Base-by-base conservation (phyloP, 2,888 invertebrate genomes). In the Linnaemya tessellans region DNA sequence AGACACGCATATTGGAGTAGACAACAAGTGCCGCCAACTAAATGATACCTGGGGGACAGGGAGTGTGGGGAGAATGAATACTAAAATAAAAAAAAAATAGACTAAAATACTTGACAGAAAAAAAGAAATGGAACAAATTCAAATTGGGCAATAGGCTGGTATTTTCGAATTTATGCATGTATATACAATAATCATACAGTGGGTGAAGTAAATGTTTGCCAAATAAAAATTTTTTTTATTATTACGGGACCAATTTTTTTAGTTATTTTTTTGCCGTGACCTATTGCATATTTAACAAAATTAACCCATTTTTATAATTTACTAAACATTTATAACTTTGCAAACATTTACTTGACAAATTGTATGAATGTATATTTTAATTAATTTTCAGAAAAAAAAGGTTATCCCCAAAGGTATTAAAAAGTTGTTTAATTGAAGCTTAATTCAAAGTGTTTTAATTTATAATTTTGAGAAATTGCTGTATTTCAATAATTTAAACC, bases 11-110 rank as follows among this genome's bases (percentile, higher is more conserved):
- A 74, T 41, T 64, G 56, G 58, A 78, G 65, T 51, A 82, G 70
- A 73, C 73, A 62, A 77, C 75, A 84, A 84, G 84, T 80, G 84
- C 75, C 75, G 65, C 80, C 65, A 80, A 73, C 25, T 65, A 49
- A 73, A 73, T 65, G 18, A 65, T 30, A 62, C 25, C 8, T 10
- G 0, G 25, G 9, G 5, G 35, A 25, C 30, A 5, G 43, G 15
- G 13, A 2, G 10, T 58, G 30, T 9, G 54, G 15, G 20, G 25
- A 35, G n/a, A 67, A 20, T 13, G 62, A 25, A 18, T 1, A 51
- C 43, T n/a, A 43, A 18, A 51, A 41, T 30, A 70, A 68, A 25
- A 49, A 51, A 25, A 46, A 7, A 67, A 1, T n/a, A 70, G 20
- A 56, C 22, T 35, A 18, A 71, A 71, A 64, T 64, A 46, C n/a